Evolutionary conservation across 2,888 invertebrate species (phyloP).

Genomic region (Ophion slaviceki): DNA sequence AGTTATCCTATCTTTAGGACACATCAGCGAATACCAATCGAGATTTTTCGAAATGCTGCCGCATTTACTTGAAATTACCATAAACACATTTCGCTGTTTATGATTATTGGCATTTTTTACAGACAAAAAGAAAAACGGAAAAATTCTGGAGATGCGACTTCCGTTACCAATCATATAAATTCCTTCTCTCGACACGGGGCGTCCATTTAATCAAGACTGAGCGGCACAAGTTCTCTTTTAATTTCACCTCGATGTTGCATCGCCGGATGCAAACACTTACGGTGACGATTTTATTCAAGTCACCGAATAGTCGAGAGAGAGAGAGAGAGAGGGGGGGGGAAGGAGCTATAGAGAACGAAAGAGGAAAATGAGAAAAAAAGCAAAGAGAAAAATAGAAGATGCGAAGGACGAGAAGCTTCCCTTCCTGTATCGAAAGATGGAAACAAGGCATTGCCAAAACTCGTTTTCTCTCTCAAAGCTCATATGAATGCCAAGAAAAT

Average conservation of each 20-base stretch:
- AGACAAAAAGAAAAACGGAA: too few species aligned
- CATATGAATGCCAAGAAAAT: constrained; percentile 41
- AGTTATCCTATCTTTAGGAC: too few species aligned
- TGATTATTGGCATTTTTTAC: too few species aligned
- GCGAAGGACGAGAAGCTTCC: not conserved
- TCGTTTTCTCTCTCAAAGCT: constrained; percentile 10
- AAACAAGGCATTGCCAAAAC: constrained; percentile 43
- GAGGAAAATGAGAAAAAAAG: not conserved
- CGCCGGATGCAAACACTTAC: not conserved
- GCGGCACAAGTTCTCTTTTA: constrained; percentile 20
- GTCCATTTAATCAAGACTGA: not conserved
- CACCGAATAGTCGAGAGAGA: not conserved
- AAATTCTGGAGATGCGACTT: too few species aligned
- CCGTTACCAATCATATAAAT: not conserved
- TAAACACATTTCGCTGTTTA: too few species aligned
- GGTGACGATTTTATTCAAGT: constrained; percentile 3
- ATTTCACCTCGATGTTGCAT: constrained; percentile 21
- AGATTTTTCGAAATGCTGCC: too few species aligned
- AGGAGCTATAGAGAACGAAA: too few species aligned
- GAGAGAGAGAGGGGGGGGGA: not conserved
- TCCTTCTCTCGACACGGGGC: too few species aligned
- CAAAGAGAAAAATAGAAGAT: not conserved
- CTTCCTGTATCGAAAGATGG: constrained; percentile 9
- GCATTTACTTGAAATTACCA: too few species aligned
- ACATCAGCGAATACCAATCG: too few species aligned